Evolutionary conservation across 1,140 invertebrate genomes (phyloP).

Genomic region (Oscheius sp.): DNA sequence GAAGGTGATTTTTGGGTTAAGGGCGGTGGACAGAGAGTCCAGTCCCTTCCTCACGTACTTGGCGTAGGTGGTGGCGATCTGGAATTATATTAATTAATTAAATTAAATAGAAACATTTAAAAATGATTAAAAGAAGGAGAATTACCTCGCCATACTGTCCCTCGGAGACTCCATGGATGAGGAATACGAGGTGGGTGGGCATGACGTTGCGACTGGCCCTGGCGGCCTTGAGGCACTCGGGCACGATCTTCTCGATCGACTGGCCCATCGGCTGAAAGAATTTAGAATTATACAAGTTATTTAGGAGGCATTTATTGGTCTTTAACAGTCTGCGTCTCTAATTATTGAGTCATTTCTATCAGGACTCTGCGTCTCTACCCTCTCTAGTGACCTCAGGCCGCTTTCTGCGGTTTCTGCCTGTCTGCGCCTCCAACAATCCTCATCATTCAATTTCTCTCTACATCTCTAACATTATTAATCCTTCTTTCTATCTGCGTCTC

Average conservation of each 20-base stretch:
- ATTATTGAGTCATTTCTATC: neutral
- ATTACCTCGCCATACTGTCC: conserved; percentile 74
- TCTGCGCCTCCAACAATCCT: no score
- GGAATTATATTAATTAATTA: neutral
- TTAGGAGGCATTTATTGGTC: neutral
- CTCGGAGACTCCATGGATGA: conserved; percentile 81
- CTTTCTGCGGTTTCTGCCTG: no score
- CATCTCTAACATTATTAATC: neutral
- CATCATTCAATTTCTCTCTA: neutral
- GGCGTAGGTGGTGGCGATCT: neutral
- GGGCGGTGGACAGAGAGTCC: neutral
- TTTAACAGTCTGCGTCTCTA: neutral
- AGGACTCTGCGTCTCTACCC: neutral
- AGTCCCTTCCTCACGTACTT: neutral
- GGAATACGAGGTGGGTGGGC: conserved; percentile 71
- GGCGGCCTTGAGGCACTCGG: neutral
- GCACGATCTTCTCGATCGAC: conserved; percentile 18
- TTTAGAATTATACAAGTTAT: neutral
- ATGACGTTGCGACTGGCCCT: conserved; percentile 12
- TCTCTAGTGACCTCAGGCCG: no score
- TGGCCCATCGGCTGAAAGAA: conserved; percentile 7
- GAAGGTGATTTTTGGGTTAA: conserved; percentile 37
- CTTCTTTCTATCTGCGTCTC: neutral
- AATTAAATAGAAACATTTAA: neutral
- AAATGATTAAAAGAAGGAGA: neutral